Evolutionary conservation across 2,113 vertebrate genomes (phyloP), one percentile per base, ranked within the genome.

Genomic region (Donacobius atricapilla): DNA sequence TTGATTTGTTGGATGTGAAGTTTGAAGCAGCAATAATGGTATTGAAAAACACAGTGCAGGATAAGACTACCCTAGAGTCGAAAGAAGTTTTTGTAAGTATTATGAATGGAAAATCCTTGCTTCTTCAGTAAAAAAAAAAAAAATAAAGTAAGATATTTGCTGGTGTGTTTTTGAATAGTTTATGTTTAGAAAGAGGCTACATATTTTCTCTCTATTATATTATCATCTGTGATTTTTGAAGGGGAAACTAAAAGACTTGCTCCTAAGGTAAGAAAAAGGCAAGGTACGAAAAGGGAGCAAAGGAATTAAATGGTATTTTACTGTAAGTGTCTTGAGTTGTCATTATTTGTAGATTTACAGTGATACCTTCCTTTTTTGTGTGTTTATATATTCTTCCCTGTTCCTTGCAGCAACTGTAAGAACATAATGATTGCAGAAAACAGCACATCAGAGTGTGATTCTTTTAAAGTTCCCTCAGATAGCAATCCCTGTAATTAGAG

Each of bases 11-110:
- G 89, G 97, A 97, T 66, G 95, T 83, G 51, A 98, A 99, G 40
- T 93, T 99, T 39, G 89, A 30, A 44, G 94, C 97, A 33, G 96
- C 97, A 48, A 92, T 99, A 96, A 97, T 97, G 66, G 82, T 96
- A 48, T 40, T 99, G 61, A 98, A 97, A 96, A 91, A 97, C 54
- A 97, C 95, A 3, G 92, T 99, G 51, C 97, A 97, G 22, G 60
- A 98, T 42, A 99, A 98, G 94, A 93, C 90, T 21, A 98, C 98
- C 7, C 27, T 99, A 39, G 98, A 98, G 51, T 98, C 98, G 15
- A 96, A 97, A 35, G 97, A 98, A 15, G 99, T 99, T 92, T 99
- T 98, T 83, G 99, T 99, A 97, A 98, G 99, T 99, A 95, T 87
- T 89, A 84, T 24, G 31, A 90, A 64, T 90, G 40, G 58, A 57